Evolutionary conservation across 2,888 invertebrate genomes (phyloP).

Genomic region (Morpho deidamia): DNA sequence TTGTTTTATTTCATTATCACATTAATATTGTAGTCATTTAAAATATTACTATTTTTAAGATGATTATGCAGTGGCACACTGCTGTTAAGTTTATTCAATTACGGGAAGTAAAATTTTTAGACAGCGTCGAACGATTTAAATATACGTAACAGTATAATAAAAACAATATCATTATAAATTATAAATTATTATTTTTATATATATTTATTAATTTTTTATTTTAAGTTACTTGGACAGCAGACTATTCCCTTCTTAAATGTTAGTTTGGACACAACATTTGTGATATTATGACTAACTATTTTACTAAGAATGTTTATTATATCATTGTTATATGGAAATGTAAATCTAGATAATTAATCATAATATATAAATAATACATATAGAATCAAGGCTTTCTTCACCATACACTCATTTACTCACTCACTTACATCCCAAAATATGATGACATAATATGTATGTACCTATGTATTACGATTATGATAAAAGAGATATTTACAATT

Average conservation of each 20-base stretch:
- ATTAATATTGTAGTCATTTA: slow-evolving; percentile 35
- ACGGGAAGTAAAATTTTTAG: neutral
- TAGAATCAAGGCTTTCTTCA: neutral
- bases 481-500: slow-evolving; percentile 2
- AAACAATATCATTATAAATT: neutral
- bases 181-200: neutral
- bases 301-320: too few species aligned
- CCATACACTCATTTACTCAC: neutral
- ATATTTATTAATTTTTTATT: too few species aligned
- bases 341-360: too few species aligned
- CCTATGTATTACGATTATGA: too few species aligned
- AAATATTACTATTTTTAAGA: slow-evolving; percentile 26
- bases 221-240: too few species aligned
- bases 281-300: too few species aligned
- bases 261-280: too few species aligned
- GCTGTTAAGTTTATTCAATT: slow-evolving; percentile 34
- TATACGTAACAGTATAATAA: neutral
- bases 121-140: neutral
- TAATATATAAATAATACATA: neutral
- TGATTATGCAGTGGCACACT: slow-evolving; percentile 48
- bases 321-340: too few species aligned
- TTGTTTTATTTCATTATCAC: slow-evolving; percentile 68
- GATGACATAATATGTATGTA: too few species aligned
- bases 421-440: neutral
- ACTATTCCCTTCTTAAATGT: too few species aligned